Base-by-base conservation (phyloP, 2,113 vertebrate genomes). In the Carassius carassius region DNA sequence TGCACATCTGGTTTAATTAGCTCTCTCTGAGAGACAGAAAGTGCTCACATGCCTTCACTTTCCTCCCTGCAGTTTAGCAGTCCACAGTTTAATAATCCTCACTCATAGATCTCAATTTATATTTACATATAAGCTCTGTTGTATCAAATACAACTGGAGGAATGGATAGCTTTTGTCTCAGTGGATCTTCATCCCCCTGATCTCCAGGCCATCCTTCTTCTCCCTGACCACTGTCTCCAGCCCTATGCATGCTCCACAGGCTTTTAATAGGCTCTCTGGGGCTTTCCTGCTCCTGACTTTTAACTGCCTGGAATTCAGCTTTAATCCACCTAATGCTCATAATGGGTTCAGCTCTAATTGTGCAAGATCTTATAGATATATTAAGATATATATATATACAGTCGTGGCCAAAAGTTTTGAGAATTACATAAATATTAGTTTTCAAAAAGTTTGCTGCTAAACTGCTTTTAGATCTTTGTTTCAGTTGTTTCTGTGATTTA, bases 1-100 rank as follows among this genome's bases (percentile, higher is more conserved):
- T 86, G 72, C 35, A 21, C 17, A 17, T 69, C 41, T 86, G 85
- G 62, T 91, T 93, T 92, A 91, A 92, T 89, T 86, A 92, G 89
- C 13, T 54, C 25, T 86, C 21, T 82, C 19, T 16, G n/a, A 67
- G 70, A 23, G 79, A 65, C 85, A 87, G 83, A 83, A 85, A 87
- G 75, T 62, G 47, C 75, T 80, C 23, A 29, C 78, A 65, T 65
- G 37, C 60, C 60, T 80, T 80, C 14, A 60, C 41, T 80, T 65
- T 65, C 29, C 41, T 44, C 56, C 77, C 58, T 63, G 35, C 21
- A 63, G 35, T 21, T 60, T 21, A n/a, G 10, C 75, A 58, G 29
- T 23, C 44, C 69, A 69, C 75, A 75, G 72, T 75, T 75, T 47
- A 25, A 75, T 47, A 63, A 56, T 73, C 51, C 58, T 82, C 23